phyloP scores from a whole-genome alignment of 2,888 invertebrate species.

The Pachliopta kotzebuea region DNA sequence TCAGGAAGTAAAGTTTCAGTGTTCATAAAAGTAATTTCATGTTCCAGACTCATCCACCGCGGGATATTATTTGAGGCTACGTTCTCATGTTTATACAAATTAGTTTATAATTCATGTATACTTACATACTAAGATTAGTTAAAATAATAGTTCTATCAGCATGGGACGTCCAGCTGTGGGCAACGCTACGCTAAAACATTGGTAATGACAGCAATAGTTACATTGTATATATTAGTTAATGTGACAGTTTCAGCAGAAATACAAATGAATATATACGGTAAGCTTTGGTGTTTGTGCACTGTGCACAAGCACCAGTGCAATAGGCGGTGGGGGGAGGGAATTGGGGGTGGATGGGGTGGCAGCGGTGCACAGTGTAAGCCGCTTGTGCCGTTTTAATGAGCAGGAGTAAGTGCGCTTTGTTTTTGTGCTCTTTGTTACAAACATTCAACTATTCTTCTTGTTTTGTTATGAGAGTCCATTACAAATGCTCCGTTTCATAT shows the following conservation, averaged over 20 bases:
- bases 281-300: not conserved
- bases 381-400: slow-evolving; percentile 23
- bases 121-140: no score
- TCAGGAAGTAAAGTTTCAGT: no score
- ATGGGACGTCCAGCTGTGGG: no score
- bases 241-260: not conserved
- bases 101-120: no score
- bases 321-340: not conserved
- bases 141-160: no score
- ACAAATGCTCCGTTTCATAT: slow-evolving; percentile 9
- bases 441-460: slow-evolving; percentile 16
- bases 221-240: no score
- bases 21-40: no score
- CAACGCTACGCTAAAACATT: no score
- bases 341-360: not conserved
- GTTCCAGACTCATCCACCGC: no score
- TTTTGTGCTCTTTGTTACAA: slow-evolving; percentile 19
- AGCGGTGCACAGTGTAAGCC: not conserved
- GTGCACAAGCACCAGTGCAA: not conserved
- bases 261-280: not conserved
- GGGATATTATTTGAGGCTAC: no score
- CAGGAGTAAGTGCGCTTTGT: slow-evolving; percentile 21
- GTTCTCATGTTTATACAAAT: no score
- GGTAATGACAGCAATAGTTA: no score
- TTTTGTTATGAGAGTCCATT: slow-evolving; percentile 9